Base-by-base conservation (phyloP, 2,797 vertebrate genomes). In the Gallinago solitaria region DNA sequence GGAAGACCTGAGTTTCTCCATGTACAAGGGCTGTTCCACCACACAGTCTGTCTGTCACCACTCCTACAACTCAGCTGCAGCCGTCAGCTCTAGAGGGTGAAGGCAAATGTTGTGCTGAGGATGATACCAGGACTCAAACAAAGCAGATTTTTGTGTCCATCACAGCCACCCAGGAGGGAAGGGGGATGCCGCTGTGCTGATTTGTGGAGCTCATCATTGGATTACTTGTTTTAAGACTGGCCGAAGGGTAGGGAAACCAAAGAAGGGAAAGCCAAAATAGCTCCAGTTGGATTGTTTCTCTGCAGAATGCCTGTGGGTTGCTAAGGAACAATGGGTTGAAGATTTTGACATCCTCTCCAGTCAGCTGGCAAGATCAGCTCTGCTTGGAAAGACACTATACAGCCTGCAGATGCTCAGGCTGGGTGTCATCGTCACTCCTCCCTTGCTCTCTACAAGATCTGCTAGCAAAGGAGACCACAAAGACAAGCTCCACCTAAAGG, bases 21-120 rank as follows among this genome's bases (percentile, higher is more conserved):
- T 19, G 19, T 16, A 61, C 16, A 37, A 56, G 28, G 25, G 19
- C 21, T 59, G 45, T 47, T 35, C 37, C 50, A 68, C 5, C 30
- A 9, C 16, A 7, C 0, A 1, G 28, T 21, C 30, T 23, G 27
- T 43, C 32, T 48, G 35, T 27, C 45, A 25, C 11, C 30, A 0
- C 35, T 45, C 9, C n/a, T 9, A 9, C 45, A 50, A 30, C 51
- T 30, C 63, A 47, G 0, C 53, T 17, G 28, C 54, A 37, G 47
- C 50, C 56, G 11, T 19, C 39, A 37, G 3, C 30, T 37, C 74
- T 9, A 14, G 24, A 35, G 67, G 50, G 14, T 37, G 59, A 20
- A 28, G 53, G 21, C 4, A 77, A 54, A 48, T 9, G 3, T 2
- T 5, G 6, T 3, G 33, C 0, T 27, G 25, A 20, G 48, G 43